phyloP scores from a whole-genome alignment of 2,797 vertebrate genomes.

The Lutra lutra region DNA sequence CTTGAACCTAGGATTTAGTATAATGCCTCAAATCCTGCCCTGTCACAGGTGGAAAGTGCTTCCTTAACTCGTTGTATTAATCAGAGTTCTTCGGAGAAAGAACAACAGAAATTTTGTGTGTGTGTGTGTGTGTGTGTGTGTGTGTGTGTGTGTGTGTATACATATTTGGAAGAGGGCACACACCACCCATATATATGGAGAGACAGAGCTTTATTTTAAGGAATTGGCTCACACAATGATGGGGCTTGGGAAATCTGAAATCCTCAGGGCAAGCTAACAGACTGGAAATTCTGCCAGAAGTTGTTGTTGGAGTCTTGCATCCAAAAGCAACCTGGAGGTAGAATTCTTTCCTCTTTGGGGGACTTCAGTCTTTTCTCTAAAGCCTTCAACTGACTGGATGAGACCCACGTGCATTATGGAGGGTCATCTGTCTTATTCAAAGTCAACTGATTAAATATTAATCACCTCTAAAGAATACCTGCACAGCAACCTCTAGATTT shows the following conservation, averaged over 20 bases:
- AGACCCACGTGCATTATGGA: not conserved
- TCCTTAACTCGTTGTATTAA: slow-evolving; percentile 17
- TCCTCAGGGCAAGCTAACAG: not conserved
- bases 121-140: not conserved
- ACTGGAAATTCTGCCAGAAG: not conserved
- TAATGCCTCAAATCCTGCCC: slow-evolving; percentile 16
- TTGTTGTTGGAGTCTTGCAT: not conserved
- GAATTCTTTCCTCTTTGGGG: not conserved
- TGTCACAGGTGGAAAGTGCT: not conserved
- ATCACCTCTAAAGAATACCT: not conserved
- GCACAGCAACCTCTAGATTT: not conserved
- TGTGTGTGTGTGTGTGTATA: not conserved
- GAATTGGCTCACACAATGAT: not conserved
- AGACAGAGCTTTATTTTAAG: not conserved
- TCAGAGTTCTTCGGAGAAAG: not conserved
- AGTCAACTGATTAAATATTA: not conserved
- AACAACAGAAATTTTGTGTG: not conserved
- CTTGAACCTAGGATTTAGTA: slow-evolving; percentile 60
- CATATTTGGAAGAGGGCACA: not conserved
- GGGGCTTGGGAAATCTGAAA: not conserved
- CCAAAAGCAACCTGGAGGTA: not conserved
- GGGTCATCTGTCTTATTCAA: not conserved
- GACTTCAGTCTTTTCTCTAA: not conserved
- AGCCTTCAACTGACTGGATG: not conserved
- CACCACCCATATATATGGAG: not conserved